Evolutionary conservation across 2,888 invertebrate genomes (phyloP), one percentile per base, ranked within the genome.

Genomic region (Malthinus seriepunctatus): DNA sequence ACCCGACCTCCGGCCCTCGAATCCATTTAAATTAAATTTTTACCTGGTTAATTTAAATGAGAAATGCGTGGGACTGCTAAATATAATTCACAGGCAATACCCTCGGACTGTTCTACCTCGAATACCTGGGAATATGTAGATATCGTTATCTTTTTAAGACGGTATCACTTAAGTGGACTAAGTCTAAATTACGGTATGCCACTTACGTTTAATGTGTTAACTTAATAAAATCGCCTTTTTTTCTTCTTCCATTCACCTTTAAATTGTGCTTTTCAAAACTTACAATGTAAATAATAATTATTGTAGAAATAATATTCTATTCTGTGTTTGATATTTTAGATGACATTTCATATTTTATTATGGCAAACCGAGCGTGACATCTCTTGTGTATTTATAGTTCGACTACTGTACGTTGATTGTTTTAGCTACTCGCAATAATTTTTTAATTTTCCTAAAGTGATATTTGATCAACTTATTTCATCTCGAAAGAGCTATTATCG

Each of bases 271-370:
- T 42, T 42, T 15, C 23, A 23, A 23, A 42, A 42, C n/a, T 15
- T 42, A 42, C 14, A 42, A 15, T 42, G 39, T 15, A 42, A 15
- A 42, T 42, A 59, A 59, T 59, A 46, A 59, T 50, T 51, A 54
- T 23, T 45, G 23, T 23, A 23, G 23, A 23, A 54, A 58, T 58
- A 54, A 54, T 11, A 49, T 50, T 59, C 54, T 54, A 49, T 51
- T 59, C 46, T 55, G 23, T 33, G 54, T 37, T 51, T 47, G 51
- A 47, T 60, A 65, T 58, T 64, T 54, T 62, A 61, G 56, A 64
- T 67, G 68, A 67, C 63, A 63, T 59, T 61, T 57, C 64, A 63
- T 67, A 68, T 67, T 67, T 65, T 67, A 67, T 68, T 67, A 60
- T 57, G 57, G 60, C 55, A 62, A 51, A 66, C 68, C 68, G 68